Evolutionary conservation across 2,797 vertebrate species (phyloP).

Genomic region (Halcyon badia): DNA sequence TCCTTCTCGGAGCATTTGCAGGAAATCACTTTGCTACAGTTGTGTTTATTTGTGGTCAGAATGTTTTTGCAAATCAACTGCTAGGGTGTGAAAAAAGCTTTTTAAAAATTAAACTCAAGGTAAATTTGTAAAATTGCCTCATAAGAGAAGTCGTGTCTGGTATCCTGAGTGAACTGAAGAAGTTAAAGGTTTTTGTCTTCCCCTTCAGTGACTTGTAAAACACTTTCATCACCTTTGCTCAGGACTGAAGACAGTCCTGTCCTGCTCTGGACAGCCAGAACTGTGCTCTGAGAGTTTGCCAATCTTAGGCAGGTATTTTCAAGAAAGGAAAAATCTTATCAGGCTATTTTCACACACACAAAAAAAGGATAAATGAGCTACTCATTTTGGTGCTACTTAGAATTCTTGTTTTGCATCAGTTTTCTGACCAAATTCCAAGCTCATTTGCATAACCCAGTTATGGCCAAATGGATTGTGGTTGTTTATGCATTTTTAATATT

Average conservation of each 20-base stretch:
- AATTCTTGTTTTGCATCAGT: neutral
- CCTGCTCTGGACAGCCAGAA: neutral
- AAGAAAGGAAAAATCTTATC: neutral
- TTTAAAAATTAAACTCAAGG: neutral
- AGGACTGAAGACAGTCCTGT: neutral
- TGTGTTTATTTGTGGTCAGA: neutral
- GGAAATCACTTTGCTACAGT: neutral
- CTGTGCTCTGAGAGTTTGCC: neutral
- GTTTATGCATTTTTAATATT: neutral
- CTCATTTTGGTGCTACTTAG: neutral
- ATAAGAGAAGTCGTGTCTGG: neutral
- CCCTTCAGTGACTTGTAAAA: neutral
- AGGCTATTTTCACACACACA: neutral
- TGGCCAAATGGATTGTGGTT: neutral
- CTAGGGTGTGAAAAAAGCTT: neutral
- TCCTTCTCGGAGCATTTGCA: neutral
- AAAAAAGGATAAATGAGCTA: neutral
- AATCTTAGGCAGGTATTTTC: neutral
- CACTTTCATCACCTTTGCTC: neutral
- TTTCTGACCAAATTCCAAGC: neutral
- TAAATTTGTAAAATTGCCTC: neutral
- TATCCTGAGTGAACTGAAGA: neutral
- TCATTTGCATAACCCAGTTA: neutral
- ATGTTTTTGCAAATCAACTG: neutral
- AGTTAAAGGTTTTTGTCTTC: neutral